Percentiles rank a stretch among this genome's conserved stretches.
Conservation (phyloP, 1,140 invertebrate genomes). For the Megalonaias nervosa region DNA sequence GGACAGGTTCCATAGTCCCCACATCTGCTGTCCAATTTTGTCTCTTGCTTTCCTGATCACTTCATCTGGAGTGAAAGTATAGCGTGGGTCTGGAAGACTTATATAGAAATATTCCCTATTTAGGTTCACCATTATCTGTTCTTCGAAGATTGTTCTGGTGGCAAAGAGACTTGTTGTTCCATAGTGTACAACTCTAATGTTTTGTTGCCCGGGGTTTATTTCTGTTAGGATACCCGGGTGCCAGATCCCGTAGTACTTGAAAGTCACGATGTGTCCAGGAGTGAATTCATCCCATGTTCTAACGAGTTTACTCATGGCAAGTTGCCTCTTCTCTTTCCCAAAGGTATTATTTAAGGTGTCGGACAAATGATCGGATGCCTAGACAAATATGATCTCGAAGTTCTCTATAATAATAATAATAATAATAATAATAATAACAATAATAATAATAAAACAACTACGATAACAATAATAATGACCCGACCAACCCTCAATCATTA, state of each 20-base stretch:
- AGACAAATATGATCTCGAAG: no score
- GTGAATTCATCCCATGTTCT: slow-evolving; percentile 16
- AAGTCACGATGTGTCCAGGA: slow-evolving; percentile 13
- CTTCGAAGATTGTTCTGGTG: slow-evolving; percentile 20
- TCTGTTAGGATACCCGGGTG: slow-evolving; percentile 25
- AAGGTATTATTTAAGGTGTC: no score
- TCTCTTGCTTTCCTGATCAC: slow-evolving; percentile 2
- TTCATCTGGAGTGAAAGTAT: background rate
- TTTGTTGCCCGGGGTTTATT: slow-evolving; percentile 1
- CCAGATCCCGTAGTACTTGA: slow-evolving; percentile 19
- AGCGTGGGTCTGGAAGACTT: background rate
- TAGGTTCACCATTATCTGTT: slow-evolving; percentile 9
- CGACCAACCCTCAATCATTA: no score
- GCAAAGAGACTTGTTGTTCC: slow-evolving; percentile 20
- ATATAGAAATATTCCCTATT: background rate
- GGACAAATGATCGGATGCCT: no score
- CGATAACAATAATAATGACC: no score
- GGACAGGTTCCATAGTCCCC: background rate
- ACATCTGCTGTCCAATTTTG: slow-evolving; percentile 7
- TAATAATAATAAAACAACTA: no score
- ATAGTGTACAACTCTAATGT: slow-evolving; percentile 28
- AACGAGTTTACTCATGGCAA: background rate
- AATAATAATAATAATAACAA: no score
- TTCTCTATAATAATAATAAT: no score
- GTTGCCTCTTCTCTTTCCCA: no score